Evolutionary conservation across 2,888 invertebrate genomes (phyloP), one percentile per base, ranked within the genome.

Genomic region (Plusia festucae): DNA sequence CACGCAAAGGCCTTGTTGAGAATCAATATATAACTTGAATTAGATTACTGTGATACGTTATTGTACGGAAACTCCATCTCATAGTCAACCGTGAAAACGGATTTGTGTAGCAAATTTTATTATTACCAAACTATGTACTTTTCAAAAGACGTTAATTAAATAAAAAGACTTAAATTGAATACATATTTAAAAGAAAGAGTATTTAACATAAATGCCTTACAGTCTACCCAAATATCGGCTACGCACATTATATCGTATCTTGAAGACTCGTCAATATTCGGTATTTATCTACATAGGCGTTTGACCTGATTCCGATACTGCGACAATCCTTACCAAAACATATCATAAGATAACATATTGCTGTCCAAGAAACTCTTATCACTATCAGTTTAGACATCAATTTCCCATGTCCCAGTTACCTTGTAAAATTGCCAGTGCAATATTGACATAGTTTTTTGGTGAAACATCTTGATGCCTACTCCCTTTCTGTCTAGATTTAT

Each of bases 291-390:
- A 84, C 83, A 82, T 88, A 87, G 87, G 83, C 82, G 85, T 90
- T 87, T 92, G 93, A 92, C 93, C 93, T 86, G 88, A 91, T 91
- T 93, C 83, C 78, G 70, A 85, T 82, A 79, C 76, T 72, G 73
- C 83, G 81, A 82, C 82, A 70, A 68, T 86, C 75, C 83, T 83
- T 84, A 84, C 82, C 82, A 81, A 84, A 85, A 86, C 81, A 75
- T 88, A 82, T 73, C 70, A 74, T 58, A 49, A 55, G 90, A 92
- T 91, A 91, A 88, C 73, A 63, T 55, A 61, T 68, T 64, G 66
- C 68, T 64, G 52, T 67, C 66, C 52, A 30, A 52, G 62, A 73
- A 70, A 76, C 62, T 69, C 81, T 78, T 85, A 79, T 77, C 46
- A 7, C 32, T 55, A 64, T 63, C n/a, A 34, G 0, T 40, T 72